Evolutionary conservation across 2,888 invertebrate species (phyloP).

Genomic region (Tanaodytes sp.): DNA sequence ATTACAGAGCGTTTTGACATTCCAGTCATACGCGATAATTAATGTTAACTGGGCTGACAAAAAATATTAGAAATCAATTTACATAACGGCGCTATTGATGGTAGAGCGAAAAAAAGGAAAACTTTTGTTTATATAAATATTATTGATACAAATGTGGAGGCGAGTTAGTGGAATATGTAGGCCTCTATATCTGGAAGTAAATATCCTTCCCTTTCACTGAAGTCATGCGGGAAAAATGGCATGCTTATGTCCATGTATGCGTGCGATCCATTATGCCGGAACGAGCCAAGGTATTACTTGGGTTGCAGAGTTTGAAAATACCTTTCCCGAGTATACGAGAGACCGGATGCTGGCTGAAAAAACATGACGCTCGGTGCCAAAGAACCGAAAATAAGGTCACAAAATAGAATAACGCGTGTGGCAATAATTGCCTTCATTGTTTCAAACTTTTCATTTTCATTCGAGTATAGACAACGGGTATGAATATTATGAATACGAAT

Average conservation of each 20-base stretch:
- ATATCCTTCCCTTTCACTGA: constrained; percentile 66
- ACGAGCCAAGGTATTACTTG: constrained; percentile 56
- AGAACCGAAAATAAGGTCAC: constrained; percentile 41
- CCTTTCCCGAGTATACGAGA: constrained; percentile 37
- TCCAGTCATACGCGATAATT: too few species aligned
- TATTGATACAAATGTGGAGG: constrained; percentile 10
- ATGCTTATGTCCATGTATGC: constrained; percentile 39
- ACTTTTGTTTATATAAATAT: too few species aligned
- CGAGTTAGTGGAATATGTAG: constrained; percentile 57
- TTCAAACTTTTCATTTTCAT: constrained; percentile 37
- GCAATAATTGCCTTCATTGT: constrained; percentile 43
- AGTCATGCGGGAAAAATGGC: constrained; percentile 58
- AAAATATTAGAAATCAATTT: too few species aligned
- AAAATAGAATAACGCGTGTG: constrained; percentile 29
- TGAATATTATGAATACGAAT: constrained; percentile 40
- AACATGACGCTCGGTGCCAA: constrained; percentile 32
- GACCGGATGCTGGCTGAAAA: constrained; percentile 46
- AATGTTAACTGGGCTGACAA: too few species aligned
- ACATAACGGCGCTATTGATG: too few species aligned
- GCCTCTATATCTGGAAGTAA: constrained; percentile 54
- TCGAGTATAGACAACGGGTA: constrained; percentile 18
- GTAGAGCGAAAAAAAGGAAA: too few species aligned
- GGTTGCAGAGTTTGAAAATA: constrained; percentile 34
- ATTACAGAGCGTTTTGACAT: too few species aligned
- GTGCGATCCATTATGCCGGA: constrained; percentile 61